Percentiles rank a stretch among this genome's conserved stretches.
These are phyloP conservation scores for Chiridota heheva DNA, from an alignment of 35 echinoderm and acorn worm genomes.

Conservation along the genomic window DNA sequence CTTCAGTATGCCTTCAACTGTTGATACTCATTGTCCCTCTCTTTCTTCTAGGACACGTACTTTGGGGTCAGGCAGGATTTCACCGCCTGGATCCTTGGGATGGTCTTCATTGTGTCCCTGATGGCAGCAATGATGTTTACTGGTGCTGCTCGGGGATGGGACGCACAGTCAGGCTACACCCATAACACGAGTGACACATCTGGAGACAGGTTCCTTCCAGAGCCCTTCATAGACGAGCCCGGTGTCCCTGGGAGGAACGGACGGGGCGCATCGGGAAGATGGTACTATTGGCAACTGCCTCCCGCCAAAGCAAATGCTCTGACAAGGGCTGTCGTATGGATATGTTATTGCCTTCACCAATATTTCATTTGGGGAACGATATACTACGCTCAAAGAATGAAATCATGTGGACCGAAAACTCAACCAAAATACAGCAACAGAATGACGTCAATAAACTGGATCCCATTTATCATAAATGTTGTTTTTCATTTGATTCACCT, in stretches of 20 bases:
- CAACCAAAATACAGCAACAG: slow-evolving; percentile 53
- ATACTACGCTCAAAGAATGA: slow-evolving; percentile 70
- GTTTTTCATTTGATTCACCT: slow-evolving; percentile 78
- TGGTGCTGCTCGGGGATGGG: slow-evolving; percentile 66
- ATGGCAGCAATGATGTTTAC: slow-evolving; percentile 48
- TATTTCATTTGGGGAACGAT: slow-evolving; percentile 76
- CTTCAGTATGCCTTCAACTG: too few species aligned
- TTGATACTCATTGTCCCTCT: background rate
- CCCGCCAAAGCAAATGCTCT: slow-evolving; percentile 47
- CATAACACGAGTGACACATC: slow-evolving; percentile 82
- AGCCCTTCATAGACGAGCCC: slow-evolving; percentile 54
- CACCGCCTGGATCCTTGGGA: slow-evolving; percentile 57
- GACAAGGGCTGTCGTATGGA: slow-evolving; percentile 64
- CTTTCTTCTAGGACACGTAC: background rate
- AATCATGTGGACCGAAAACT: slow-evolving; percentile 13
- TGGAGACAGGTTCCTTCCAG: slow-evolving; percentile 60
- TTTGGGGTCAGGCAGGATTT: slow-evolving; percentile 60
- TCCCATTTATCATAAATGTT: slow-evolving; percentile 59
- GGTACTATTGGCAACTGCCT: slow-evolving; percentile 92
- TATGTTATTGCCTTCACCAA: slow-evolving; percentile 79
- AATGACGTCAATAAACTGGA: slow-evolving; percentile 58
- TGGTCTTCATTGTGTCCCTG: slow-evolving; percentile 61
- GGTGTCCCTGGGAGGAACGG: slow-evolving; percentile 59
- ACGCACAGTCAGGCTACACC: slow-evolving; percentile 68
- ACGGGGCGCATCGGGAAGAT: slow-evolving; percentile 43